Evolutionary conservation across 2,797 vertebrate species (phyloP).

Genomic region (Poeciliopsis infans): DNA sequence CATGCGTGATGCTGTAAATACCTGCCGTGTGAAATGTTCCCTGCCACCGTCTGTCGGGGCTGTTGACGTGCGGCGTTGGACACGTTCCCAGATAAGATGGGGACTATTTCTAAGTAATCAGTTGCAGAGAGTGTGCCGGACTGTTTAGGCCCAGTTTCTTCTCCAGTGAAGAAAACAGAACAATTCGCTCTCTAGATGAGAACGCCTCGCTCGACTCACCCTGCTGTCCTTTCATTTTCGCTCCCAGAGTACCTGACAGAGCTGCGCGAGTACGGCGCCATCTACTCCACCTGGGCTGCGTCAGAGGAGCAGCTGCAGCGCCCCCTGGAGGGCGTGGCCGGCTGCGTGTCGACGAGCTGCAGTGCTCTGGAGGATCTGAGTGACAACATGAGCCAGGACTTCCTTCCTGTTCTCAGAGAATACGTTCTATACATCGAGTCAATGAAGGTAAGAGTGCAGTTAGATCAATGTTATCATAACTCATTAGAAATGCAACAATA

Average conservation of each 20-base stretch:
- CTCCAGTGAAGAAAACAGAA: background rate
- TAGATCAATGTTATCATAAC: background rate
- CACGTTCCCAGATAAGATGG: conserved; percentile 29
- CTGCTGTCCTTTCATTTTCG: background rate
- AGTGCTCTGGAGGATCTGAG: conserved; percentile 90
- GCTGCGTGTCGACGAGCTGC: conserved; percentile 87
- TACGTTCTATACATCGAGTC: conserved; percentile 94
- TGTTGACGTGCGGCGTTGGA: background rate
- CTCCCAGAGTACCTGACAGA: conserved; percentile 91
- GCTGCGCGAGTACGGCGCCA: conserved; percentile 90
- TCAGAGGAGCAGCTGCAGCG: conserved; percentile 87
- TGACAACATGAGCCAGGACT: conserved; percentile 93
- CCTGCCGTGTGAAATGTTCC: conserved; percentile 32
- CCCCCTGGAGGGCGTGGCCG: conserved; percentile 90
- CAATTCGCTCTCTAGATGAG: background rate
- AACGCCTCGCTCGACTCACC: background rate
- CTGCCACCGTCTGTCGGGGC: conserved; percentile 34
- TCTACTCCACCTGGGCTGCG: conserved; percentile 92
- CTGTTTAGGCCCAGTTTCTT: background rate
- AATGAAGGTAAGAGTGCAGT: conserved; percentile 88
- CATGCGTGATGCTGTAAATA: conserved; percentile 32
- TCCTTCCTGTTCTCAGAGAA: conserved; percentile 93
- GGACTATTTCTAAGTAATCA: conserved; percentile 8
- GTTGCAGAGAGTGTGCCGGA: background rate
- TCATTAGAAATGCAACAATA: too few relatives aligned